Evolutionary conservation across 2,797 vertebrate species (phyloP).

Genomic region (Pelobates cultripes): DNA sequence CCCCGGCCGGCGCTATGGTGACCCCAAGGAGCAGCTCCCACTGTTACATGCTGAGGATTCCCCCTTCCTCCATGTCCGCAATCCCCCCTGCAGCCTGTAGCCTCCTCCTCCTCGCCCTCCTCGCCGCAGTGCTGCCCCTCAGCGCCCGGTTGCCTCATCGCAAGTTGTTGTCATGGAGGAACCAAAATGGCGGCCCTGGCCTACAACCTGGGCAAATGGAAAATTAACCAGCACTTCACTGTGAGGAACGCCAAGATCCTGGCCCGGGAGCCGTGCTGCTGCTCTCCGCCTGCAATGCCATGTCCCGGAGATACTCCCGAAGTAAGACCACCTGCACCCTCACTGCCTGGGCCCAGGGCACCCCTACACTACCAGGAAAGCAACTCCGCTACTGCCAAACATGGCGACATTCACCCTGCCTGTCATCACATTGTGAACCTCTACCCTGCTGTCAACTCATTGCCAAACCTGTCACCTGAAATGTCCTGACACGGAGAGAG

Average conservation of each 20-base stretch:
- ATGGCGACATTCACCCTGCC: too few relatives aligned
- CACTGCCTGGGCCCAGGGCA: neutral
- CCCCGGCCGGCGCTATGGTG: conserved; percentile 38
- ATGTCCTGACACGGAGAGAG: neutral
- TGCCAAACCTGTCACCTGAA: too few relatives aligned
- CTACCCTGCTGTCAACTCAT: too few relatives aligned
- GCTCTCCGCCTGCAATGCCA: conserved; percentile 82
- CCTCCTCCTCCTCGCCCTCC: conserved; percentile 15
- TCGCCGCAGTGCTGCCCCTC: conserved; percentile 63
- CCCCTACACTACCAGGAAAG: neutral
- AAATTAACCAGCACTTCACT: conserved; percentile 96
- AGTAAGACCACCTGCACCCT: conserved; percentile 71
- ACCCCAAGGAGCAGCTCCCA: conserved; percentile 9
- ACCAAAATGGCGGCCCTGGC: conserved; percentile 98
- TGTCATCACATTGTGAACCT: too few relatives aligned
- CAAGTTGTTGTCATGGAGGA: conserved; percentile 97
- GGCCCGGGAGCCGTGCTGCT: conserved; percentile 77
- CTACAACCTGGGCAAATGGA: conserved; percentile 94
- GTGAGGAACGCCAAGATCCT: conserved; percentile 90
- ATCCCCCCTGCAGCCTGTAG: neutral
- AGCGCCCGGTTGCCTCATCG: conserved; percentile 67
- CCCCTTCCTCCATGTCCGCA: neutral
- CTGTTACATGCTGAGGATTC: conserved; percentile 26
- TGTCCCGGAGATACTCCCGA: conserved; percentile 79
- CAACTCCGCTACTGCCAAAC: too few relatives aligned